Evolutionary conservation across 2,113 vertebrate genomes (phyloP).

Genomic region (Prionailurus bengalensis): DNA sequence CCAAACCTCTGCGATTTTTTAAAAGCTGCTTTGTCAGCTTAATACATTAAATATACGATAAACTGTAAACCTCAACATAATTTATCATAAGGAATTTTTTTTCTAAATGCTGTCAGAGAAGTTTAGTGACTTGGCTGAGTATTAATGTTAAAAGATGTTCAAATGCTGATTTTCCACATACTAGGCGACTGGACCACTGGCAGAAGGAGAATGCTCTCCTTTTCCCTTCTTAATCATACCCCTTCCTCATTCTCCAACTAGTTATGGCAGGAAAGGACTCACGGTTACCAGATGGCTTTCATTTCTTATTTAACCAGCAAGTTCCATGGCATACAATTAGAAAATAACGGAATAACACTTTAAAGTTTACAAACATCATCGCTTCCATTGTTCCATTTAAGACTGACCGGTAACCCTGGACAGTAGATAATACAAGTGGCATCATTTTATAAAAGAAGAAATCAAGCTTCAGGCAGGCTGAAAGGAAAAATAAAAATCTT

Average conservation of each 20-base stretch:
- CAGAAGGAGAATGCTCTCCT: background rate
- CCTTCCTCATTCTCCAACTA: background rate
- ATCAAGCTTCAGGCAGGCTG: background rate
- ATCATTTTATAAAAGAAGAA: background rate
- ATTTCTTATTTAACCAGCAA: background rate
- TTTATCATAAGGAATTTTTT: background rate
- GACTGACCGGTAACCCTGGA: background rate
- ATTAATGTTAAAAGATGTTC: conserved; percentile 16
- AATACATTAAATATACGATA: conserved; percentile 12
- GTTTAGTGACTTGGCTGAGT: background rate
- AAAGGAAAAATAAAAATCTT: background rate
- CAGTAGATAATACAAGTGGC: background rate
- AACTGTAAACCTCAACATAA: background rate
- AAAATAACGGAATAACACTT: background rate
- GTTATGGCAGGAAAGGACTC: background rate
- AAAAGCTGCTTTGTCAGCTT: background rate
- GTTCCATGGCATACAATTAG: background rate
- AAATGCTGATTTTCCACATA: background rate
- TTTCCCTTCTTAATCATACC: no score
- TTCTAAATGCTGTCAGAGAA: background rate
- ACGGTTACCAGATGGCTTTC: background rate
- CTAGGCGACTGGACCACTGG: background rate
- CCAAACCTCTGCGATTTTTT: background rate
- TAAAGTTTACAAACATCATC: background rate
- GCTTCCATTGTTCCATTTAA: background rate